phyloP scores from a whole-genome alignment of 2,888 invertebrate species.

The Camponotus fellah region DNA sequence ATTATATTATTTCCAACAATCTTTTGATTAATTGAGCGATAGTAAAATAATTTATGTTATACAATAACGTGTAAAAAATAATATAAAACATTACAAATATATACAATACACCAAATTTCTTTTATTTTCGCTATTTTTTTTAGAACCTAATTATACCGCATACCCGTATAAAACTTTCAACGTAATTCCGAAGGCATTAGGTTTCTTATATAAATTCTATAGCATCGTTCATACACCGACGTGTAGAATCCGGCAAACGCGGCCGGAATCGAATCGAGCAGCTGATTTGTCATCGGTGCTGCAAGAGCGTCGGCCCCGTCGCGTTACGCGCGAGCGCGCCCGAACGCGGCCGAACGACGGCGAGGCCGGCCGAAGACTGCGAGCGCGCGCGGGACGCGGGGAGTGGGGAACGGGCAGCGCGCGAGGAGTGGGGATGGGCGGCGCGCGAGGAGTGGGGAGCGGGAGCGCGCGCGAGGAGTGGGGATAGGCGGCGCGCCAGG shows the following conservation, averaged over 20 bases:
- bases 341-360: constrained; percentile 33
- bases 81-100: too few species aligned
- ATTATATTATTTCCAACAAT: too few species aligned
- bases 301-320: constrained; percentile 1
- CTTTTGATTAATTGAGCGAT: too few species aligned
- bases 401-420: background rate
- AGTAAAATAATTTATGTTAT: too few species aligned
- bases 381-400: background rate
- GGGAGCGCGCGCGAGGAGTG: too few species aligned
- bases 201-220: too few species aligned
- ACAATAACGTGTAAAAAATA: too few species aligned
- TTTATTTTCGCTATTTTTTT: too few species aligned
- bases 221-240: background rate
- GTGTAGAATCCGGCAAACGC: background rate
- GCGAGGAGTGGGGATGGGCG: background rate
- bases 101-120: too few species aligned
- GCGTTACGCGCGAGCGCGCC: constrained; percentile 1
- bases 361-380: constrained; percentile 38
- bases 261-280: constrained; percentile 8
- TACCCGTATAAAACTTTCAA: too few species aligned
- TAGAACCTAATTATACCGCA: too few species aligned
- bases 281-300: constrained; percentile 21
- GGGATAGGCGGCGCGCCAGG: constrained; percentile 51
- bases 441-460: constrained; percentile 46
- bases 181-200: background rate